Percentiles rank a stretch among this genome's conserved stretches.
Conservation (phyloP, 2,797 vertebrate genomes). For the Siniperca scherzeri region DNA sequence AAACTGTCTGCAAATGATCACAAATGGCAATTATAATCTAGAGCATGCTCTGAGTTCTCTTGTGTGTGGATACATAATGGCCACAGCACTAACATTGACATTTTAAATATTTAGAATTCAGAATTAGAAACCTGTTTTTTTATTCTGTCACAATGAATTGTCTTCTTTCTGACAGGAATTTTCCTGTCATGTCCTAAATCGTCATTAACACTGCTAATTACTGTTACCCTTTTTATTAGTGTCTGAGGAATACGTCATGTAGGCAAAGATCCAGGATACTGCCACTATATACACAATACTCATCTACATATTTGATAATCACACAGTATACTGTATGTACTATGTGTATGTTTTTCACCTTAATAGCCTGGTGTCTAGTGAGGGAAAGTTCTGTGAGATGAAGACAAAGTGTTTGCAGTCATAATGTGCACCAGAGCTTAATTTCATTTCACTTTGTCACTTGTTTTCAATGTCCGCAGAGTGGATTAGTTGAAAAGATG, state of each 20-base stretch:
- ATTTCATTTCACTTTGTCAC: slow-evolving; percentile 1
- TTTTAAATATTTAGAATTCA: no score
- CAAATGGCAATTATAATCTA: background rate
- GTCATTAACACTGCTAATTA: background rate
- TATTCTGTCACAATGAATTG: no score
- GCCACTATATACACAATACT: no score
- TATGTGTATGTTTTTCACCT: background rate
- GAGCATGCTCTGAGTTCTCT: background rate
- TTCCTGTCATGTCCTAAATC: no score
- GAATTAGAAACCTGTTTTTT: no score
- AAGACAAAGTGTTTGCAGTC: background rate
- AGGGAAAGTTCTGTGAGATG: background rate
- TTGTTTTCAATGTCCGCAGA: background rate
- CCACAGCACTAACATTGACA: no score
- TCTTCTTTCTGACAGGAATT: no score
- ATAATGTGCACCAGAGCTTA: background rate
- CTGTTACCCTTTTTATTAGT: background rate
- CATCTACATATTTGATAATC: background rate
- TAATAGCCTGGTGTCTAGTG: background rate
- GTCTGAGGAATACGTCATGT: background rate
- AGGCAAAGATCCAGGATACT: background rate
- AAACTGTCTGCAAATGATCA: background rate
- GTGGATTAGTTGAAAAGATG: background rate
- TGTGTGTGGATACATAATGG: background rate
- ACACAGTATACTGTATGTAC: no score